Base-by-base conservation (phyloP, 2,113 vertebrate species). In the Siniperca knerii region DNA sequence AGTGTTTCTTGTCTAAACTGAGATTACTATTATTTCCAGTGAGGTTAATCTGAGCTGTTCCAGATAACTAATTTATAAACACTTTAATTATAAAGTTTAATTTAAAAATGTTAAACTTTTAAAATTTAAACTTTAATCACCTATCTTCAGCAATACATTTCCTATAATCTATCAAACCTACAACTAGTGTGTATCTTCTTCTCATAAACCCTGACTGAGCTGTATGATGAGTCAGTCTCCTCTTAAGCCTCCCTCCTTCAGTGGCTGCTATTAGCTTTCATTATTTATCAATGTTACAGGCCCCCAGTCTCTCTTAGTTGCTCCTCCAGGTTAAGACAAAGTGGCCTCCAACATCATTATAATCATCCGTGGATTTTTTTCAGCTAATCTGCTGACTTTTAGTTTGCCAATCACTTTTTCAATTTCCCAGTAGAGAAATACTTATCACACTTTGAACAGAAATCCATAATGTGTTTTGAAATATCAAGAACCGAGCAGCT, bases 241-340 rank as follows among this genome's bases (percentile, higher is more conserved):
- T 64, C 29, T 58, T 46, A 35, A 72, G 61, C 15, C 10, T 13
- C 8, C 11, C 2, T 48, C 67, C 61, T 72, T 76, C 55, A 80
- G 73, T 40, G 25, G 52, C 58, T 82, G 52, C 62, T 46, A 69
- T 77, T 71, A 68, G 9, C 46, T 72, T 72, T 42, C 58, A 83
- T 86, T 76, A 80, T 77, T 80, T n/a, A 82, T 80, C 37, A 50
- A 1, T 3, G 57, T 29, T 55, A 35, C 4, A 61, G 57, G 55
- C 46, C 37, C 12, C 23, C 10, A 10, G 21, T 42, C 57, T 42
- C 29, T 25, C 55, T 29, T 11, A 60, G 21, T 37, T 40, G 54
- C 12, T 76, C 64, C 6, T 60, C 23, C 58, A 58, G 4, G n/a
- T 57, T 62, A 54, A 58, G 29, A 44, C 6, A 42, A 16, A 33